Base-by-base conservation (phyloP, 2,113 vertebrate species). In the Puffinus mauretanicus region DNA sequence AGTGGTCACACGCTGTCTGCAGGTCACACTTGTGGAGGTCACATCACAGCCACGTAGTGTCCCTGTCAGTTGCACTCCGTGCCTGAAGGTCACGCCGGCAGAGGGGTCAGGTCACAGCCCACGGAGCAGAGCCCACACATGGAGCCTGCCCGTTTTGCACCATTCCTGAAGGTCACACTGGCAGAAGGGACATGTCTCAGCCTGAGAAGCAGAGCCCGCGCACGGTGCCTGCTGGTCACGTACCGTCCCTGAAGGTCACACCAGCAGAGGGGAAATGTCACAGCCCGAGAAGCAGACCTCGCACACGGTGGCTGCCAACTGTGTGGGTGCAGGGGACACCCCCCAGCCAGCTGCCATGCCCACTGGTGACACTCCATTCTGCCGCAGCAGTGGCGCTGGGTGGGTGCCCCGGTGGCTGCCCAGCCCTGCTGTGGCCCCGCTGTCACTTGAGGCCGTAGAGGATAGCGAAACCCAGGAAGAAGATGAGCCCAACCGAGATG, bases 401-500 rank as follows among this genome's bases (percentile, higher is more conserved):
- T 2, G 44, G 21, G 38, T 1, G 6, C 18, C 16, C 4, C 3
- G 1, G 47, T 9, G 34, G 29, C 55, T 9, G 13, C 16, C 29
- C 34, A 1, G 55, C 46, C 4, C 34, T 1, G 19, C 54, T 2
- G 27, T 2, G 34, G 36, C 36, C 42, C 51, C 3, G 22, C 44
- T 3, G 18, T 94, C 93, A 97, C 93, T 91, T 96, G 47, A 93
- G 62, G 44, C n/a, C 88, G 92, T 98, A 88, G 98, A 99, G 88
- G 96, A 98, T 14, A 51, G 92, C 22, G 62, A 90, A 3, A 90
- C 97, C 2, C 98, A 99, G 70, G 92, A 98, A 24, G 94, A 98
- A 34, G 79, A 98, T 0, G 10, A 98, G 5, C 3, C 95, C 83
- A 1, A 91, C 6, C 0, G 96, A 82, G n/a, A 98, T 1, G 40